Percentiles rank a stretch among this genome's conserved stretches.
Conservation (phyloP, 1,140 invertebrate species). For the Nasonia longicornis region DNA sequence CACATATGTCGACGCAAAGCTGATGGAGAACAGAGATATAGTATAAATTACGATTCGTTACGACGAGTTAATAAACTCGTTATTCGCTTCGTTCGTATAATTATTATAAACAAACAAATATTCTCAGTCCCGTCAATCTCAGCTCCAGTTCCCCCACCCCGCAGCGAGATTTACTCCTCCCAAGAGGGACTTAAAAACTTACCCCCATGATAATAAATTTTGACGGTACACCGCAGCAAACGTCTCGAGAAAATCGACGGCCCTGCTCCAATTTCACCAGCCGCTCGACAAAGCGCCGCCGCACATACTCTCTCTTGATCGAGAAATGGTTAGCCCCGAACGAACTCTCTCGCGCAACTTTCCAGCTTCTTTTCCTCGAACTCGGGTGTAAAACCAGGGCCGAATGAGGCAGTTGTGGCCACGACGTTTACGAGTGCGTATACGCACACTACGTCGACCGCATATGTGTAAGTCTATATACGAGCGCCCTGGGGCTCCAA, state of each 20-base stretch:
- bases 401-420: background rate
- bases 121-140: background rate
- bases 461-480: background rate
- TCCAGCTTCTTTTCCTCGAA: background rate
- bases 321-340: too few relatives aligned
- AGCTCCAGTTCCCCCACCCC: background rate
- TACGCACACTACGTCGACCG: background rate
- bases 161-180: background rate
- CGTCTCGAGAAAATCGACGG: too few relatives aligned
- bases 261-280: background rate
- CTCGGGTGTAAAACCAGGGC: background rate
- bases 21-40: too few relatives aligned
- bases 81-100: too few relatives aligned
- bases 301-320: background rate
- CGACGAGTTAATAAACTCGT: too few relatives aligned
- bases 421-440: background rate
- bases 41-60: background rate
- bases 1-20: background rate
- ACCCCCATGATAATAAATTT: conserved; percentile 11
- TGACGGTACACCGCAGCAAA: background rate
- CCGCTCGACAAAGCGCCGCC: background rate
- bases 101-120: too few relatives aligned
- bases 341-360: background rate
- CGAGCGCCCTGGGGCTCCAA: too few relatives aligned
- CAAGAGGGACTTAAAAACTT: conserved; percentile 9